Evolutionary conservation across 2,888 invertebrate genomes (phyloP).

Genomic region (Exephanes ischioxanthus): DNA sequence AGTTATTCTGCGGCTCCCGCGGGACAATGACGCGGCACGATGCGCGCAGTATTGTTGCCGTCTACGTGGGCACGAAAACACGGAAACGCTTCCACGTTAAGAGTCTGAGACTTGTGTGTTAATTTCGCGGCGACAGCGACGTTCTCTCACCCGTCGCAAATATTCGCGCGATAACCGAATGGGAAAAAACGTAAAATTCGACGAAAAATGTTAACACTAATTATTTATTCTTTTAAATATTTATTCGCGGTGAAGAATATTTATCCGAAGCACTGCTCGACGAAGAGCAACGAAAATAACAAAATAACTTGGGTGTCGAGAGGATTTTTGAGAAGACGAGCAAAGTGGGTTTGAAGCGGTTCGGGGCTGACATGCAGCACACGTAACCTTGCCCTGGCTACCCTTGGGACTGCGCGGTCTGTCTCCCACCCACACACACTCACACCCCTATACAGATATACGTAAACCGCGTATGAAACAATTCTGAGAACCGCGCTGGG

Average conservation of each 20-base stretch:
- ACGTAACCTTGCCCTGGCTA: conserved; percentile 64
- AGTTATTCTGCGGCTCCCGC: conserved; percentile 28
- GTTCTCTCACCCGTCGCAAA: not conserved
- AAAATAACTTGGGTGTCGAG: not conserved
- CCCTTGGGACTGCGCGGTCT: conserved; percentile 24
- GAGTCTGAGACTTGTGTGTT: conserved; percentile 27
- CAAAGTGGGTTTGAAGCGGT: conserved; percentile 12
- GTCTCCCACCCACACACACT: not conserved
- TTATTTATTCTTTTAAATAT: too few relatives aligned
- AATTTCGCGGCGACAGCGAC: conserved; percentile 29
- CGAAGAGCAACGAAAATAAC: not conserved
- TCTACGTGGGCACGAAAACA: conserved; percentile 46
- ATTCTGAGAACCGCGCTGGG: conserved; percentile 15
- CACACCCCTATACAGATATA: conserved; percentile 1
- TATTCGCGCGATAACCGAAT: not conserved
- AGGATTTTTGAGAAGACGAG: not conserved
- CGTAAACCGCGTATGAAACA: conserved; percentile 2
- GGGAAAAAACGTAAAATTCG: not conserved
- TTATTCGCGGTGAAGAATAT: too few relatives aligned
- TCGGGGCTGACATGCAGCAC: conserved; percentile 42
- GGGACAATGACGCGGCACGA: conserved; percentile 25
- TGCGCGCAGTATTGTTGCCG: conserved; percentile 27
- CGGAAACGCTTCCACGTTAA: conserved; percentile 39
- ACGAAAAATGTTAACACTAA: too few relatives aligned
- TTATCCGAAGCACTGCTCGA: not conserved